Base-by-base conservation (phyloP, 2,888 invertebrate genomes). In the Scaptodrosophila latifasciaeformis region DNA sequence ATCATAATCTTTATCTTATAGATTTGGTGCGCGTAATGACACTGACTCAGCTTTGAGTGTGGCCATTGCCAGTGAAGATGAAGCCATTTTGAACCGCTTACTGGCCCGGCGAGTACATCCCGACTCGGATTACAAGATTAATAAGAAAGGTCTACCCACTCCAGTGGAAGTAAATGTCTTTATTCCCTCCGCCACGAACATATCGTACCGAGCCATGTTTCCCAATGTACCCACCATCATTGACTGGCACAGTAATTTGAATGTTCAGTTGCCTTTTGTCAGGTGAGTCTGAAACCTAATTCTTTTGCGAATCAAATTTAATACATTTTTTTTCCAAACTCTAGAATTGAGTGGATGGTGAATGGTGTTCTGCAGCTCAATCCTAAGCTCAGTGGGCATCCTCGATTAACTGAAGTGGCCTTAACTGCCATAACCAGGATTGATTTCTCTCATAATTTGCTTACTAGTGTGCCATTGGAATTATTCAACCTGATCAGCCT, bases 61-160 rank as follows among this genome's bases (percentile, higher is more conserved):
- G 61, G 93, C 94, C 3, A 92, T 93, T 1, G 87, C 89, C 17
- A 91, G 91, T 68, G 90, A 90, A 13, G 93, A 96, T 79, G 92
- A 93, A 78, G 88, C 90, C 1, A 89, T 96, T 4, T 90, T 93
- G 5, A 92, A 94, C 10, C 92, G 92, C 65, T 87, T 97, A 18
- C 88, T 98, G n/a, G 93, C 96, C 1, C 93, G 93, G 44, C 94
- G 95, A 86, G 95, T 95, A 0, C 92, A 95, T 85, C 91, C 94
- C 0, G 99, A 99, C 86, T 93, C 94, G 0, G 97, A 98, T 80
- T 94, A 93, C 86, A 95, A 95, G 86, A 92, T 99, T 43, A 97
- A 97, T 87, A 96, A 95, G 84, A 92, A 94, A 65, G 91, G 92
- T 1, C 90, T 96, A 86, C 84, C 85, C 17, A 87, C 87, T 10